Conservation (phyloP, 2,888 invertebrate genomes). For the Napeogenes sylphis region DNA sequence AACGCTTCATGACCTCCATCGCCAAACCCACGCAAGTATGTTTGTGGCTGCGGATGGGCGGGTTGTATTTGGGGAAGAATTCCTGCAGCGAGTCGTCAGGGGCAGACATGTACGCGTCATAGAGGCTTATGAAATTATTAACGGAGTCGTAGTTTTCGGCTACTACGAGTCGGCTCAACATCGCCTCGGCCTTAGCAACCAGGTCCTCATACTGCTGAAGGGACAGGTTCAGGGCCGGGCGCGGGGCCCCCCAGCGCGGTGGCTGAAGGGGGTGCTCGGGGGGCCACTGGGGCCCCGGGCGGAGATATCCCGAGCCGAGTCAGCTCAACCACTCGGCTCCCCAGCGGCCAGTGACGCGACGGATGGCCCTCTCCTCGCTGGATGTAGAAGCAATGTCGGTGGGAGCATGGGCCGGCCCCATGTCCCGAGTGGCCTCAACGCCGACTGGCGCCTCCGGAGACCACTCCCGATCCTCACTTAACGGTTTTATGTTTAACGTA, state of each 20-base stretch:
- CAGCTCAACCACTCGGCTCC: slow-evolving; percentile 98
- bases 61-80: slow-evolving; percentile 89
- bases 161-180: slow-evolving; percentile 89
- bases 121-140: slow-evolving; percentile 87
- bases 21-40: slow-evolving; percentile 94
- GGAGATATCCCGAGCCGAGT: slow-evolving; percentile 82
- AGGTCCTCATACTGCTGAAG: slow-evolving; percentile 88
- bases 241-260: slow-evolving; percentile 69
- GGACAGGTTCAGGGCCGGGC: slow-evolving; percentile 83
- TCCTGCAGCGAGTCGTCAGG: slow-evolving; percentile 82
- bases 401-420: slow-evolving; percentile 48
- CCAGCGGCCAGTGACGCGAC: slow-evolving; percentile 88
- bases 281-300: slow-evolving; percentile 63
- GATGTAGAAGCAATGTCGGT: slow-evolving; percentile 57
- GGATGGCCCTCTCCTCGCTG: slow-evolving; percentile 68
- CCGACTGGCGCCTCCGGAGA: slow-evolving; percentile 63
- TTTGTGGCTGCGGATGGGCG: slow-evolving; percentile 88
- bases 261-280: slow-evolving; percentile 70
- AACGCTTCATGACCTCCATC: slow-evolving; percentile 86
- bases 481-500: slow-evolving; percentile 77
- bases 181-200: slow-evolving; percentile 88
- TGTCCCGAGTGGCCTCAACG: slow-evolving; percentile 66
- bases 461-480: slow-evolving; percentile 72
- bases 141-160: slow-evolving; percentile 94
- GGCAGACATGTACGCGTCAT: slow-evolving; percentile 82